These are phyloP conservation scores for Aphaenogaster rudis DNA, from an alignment of 1,140 invertebrate species.

Conservation along the genomic window DNA sequence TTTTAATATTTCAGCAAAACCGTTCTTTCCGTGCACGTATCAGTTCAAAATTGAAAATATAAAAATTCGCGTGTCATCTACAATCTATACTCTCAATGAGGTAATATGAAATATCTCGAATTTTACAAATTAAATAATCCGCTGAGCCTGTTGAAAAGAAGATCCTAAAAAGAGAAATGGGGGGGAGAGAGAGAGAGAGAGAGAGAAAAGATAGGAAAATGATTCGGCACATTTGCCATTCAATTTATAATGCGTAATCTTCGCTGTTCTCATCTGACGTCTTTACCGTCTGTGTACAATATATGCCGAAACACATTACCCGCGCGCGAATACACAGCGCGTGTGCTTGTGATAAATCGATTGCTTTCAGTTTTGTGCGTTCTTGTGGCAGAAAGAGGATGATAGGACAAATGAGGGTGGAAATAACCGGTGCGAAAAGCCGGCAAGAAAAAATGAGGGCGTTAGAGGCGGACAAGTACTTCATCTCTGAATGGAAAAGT, in stretches of 20 bases:
- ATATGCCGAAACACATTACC: background rate
- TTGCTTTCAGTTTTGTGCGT: slow-evolving; percentile 26
- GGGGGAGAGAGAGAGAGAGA: background rate
- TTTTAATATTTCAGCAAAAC: no score
- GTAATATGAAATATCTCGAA: slow-evolving; percentile 11
- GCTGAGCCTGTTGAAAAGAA: background rate
- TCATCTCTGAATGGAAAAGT: slow-evolving; percentile 35
- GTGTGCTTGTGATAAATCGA: slow-evolving; percentile 50
- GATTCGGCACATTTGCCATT: slow-evolving; percentile 17
- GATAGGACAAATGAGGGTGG: slow-evolving; percentile 47
- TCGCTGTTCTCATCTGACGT: background rate
- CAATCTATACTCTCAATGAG: background rate
- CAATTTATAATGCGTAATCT: slow-evolving; percentile 25
- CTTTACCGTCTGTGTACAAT: background rate
- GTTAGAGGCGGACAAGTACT: slow-evolving; percentile 8
- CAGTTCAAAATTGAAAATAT: background rate
- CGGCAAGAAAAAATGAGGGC: slow-evolving; percentile 40
- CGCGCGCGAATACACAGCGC: background rate
- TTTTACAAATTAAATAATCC: slow-evolving; percentile 18
- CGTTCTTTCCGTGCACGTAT: background rate
- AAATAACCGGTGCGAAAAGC: slow-evolving; percentile 46
- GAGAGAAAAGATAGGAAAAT: background rate
- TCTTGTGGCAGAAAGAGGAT: slow-evolving; percentile 30
- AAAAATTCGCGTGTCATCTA: slow-evolving; percentile 6
- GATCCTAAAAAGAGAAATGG: background rate